phyloP scores from a whole-genome alignment of 23 tunicate species.

The Halocynthia roretzi region DNA sequence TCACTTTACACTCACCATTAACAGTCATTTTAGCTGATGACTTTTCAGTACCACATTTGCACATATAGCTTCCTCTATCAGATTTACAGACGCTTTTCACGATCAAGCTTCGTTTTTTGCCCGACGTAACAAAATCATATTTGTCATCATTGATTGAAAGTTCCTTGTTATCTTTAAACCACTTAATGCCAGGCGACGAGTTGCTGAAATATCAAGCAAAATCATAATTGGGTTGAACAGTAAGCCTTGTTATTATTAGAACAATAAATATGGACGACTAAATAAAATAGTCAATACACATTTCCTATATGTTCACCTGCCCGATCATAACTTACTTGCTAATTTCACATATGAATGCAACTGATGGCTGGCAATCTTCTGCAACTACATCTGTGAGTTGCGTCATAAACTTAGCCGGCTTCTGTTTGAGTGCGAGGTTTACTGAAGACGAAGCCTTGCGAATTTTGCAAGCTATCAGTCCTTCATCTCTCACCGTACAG shows the following conservation, averaged over 20 bases:
- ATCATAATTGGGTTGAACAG: too few relatives aligned
- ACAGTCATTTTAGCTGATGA: constrained; percentile 14
- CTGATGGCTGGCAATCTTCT: constrained; percentile 22
- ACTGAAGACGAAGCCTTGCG: constrained; percentile 15
- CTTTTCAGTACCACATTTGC: constrained; percentile 16
- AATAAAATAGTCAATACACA: neutral
- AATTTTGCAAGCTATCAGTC: constrained; percentile 1
- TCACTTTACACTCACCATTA: constrained; percentile 10
- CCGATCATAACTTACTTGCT: neutral
- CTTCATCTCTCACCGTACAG: constrained; percentile 25
- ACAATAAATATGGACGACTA: neutral
- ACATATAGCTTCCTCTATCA: constrained; percentile 10
- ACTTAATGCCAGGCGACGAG: constrained; percentile 6
- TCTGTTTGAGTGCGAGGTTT: constrained; percentile 12
- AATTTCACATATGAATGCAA: neutral
- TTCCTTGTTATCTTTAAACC: constrained; percentile 21
- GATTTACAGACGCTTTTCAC: neutral
- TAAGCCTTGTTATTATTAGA: too few relatives aligned
- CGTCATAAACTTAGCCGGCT: constrained; percentile 30
- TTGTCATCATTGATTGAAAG: neutral
- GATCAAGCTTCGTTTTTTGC: constrained; percentile 4
- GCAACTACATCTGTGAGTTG: constrained; percentile 7
- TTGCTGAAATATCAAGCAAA: neutral
- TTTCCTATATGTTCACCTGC: neutral
- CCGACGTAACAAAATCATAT: constrained; percentile 16